Percentiles rank a stretch among this genome's conserved stretches.
Conservation (phyloP, 2,888 invertebrate genomes). For the Chalcosyrphus nemorum region DNA sequence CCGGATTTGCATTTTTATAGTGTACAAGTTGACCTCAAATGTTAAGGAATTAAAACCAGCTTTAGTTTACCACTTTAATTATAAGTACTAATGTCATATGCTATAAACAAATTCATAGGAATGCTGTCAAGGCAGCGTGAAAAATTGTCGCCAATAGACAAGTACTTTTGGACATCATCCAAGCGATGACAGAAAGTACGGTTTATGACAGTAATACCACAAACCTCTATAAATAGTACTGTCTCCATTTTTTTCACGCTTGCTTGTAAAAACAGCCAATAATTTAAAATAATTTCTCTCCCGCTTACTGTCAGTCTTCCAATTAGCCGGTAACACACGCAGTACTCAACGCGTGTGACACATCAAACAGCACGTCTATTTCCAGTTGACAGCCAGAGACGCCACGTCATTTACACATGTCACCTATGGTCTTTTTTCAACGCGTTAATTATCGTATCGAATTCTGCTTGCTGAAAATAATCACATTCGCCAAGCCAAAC, state of each 20-base stretch:
- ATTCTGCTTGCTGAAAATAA: conserved; percentile 1
- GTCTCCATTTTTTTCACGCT: neutral
- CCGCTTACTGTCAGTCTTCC: conserved; percentile 27
- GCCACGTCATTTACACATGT: conserved; percentile 18
- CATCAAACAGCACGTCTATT: conserved; percentile 31
- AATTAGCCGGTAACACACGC: conserved; percentile 16
- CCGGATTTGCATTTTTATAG: neutral
- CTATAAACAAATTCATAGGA: neutral
- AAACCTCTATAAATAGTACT: neutral
- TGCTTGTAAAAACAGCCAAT: neutral
- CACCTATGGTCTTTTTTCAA: neutral
- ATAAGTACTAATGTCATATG: too few relatives aligned
- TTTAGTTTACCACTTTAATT: neutral
- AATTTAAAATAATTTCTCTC: conserved; percentile 13
- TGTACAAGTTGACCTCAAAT: neutral
- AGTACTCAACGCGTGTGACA: conserved; percentile 1
- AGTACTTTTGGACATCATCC: too few relatives aligned
- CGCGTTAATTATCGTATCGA: conserved; percentile 21
- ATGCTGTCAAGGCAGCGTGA: neutral
- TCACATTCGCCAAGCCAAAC: neutral
- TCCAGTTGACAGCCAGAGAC: conserved; percentile 12
- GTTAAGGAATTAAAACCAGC: neutral
- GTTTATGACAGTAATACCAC: neutral
- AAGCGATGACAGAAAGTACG: neutral
- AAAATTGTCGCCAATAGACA: neutral